Conservation (phyloP, 2,797 vertebrate species). For the Lepilemur septentrionalis region DNA sequence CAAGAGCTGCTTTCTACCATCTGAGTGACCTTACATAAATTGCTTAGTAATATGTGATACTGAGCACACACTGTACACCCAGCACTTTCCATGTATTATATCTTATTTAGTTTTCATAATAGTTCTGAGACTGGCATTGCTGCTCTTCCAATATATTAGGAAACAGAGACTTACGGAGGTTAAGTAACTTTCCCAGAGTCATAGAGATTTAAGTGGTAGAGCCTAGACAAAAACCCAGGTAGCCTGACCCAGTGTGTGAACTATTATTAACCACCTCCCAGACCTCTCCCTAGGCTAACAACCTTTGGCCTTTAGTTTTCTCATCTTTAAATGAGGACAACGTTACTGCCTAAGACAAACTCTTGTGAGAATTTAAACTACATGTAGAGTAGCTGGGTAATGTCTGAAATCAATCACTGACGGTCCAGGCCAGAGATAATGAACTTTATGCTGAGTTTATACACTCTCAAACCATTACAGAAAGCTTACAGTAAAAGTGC, state of each 20-base stretch:
- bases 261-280: not conserved
- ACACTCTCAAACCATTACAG: not conserved
- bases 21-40: not conserved
- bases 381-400: not conserved
- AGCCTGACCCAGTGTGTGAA: not conserved
- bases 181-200: not conserved
- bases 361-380: not conserved
- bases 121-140: not conserved
- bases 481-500: not conserved
- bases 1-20: not conserved
- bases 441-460: not conserved
- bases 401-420: not conserved
- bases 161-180: conserved; percentile 8
- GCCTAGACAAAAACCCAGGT: not conserved
- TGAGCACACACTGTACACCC: not conserved
- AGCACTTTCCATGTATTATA: not conserved
- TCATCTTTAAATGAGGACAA: not conserved
- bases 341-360: not conserved
- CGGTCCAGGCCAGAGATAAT: not conserved
- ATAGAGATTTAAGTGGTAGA: not conserved
- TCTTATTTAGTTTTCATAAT: not conserved
- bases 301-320: not conserved
- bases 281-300: not conserved
- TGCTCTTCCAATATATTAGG: not conserved
- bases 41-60: not conserved